Percentiles rank a stretch among this genome's conserved stretches.
Evolutionary conservation across 2,113 vertebrate genomes (phyloP).

Genomic region (Semnopithecus entellus): DNA sequence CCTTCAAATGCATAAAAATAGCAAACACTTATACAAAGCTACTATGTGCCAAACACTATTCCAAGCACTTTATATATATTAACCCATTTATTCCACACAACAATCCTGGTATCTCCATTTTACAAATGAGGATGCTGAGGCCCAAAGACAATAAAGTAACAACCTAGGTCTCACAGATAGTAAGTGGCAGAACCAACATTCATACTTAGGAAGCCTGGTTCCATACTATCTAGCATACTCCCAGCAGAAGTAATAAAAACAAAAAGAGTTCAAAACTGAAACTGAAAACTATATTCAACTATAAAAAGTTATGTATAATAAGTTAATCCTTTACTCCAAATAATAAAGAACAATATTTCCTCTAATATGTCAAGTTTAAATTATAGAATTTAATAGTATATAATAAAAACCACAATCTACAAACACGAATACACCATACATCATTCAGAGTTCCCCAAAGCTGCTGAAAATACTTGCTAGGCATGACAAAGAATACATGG

Average conservation of each 20-base stretch:
- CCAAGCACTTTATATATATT: background rate
- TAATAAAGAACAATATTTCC: background rate
- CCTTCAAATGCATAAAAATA: constrained; percentile 2
- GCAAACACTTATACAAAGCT: background rate
- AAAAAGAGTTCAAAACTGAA: background rate
- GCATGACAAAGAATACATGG: background rate
- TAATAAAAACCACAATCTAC: constrained; percentile 16
- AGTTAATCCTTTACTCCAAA: constrained; percentile 26
- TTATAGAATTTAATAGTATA: constrained; percentile 1
- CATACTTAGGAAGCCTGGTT: background rate
- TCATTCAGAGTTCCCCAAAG: constrained; percentile 37
- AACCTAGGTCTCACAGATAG: background rate
- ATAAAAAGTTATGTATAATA: background rate
- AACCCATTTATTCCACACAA: background rate
- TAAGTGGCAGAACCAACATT: background rate
- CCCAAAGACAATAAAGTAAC: background rate
- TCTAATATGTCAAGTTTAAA: constrained; percentile 40
- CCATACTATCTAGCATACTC: background rate
- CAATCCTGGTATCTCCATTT: background rate
- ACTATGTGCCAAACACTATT: background rate
- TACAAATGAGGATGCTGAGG: background rate
- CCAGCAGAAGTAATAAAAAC: background rate
- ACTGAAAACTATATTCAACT: constrained; percentile 12
- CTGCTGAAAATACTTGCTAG: constrained; percentile 15
- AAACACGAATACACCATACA: constrained; percentile 19